Evolutionary conservation across 2,888 invertebrate genomes (phyloP), one percentile per base, ranked within the genome.

Genomic region (Hydrotaea cyrtoneurina): DNA sequence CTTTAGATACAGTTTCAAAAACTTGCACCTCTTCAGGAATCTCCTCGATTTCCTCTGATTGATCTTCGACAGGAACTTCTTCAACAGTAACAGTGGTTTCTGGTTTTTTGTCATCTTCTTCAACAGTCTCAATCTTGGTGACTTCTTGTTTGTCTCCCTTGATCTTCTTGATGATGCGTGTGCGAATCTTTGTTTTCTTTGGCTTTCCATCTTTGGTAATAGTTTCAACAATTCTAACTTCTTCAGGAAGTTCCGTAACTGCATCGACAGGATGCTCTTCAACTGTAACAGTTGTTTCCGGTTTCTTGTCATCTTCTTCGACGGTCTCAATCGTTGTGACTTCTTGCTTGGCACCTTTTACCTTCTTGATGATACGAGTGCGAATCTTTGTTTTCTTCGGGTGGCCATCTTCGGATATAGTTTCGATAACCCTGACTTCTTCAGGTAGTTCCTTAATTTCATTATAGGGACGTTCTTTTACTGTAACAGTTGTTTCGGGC

Each of bases 251-350:
- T 83, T 89, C 89, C 53, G 87, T 85, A 0, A 88, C 76, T 55
- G 78, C 55, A 46, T 83, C 88, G 13, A 87, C 78, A n/a, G 75
- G 75, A 13, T 19, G n/a, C 7, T 86, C 82, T 57, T 81, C 82
- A 10, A 82, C 78, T 3, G 78, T 82, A 15, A 82, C 82, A 0
- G 62, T 82, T 4, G 82, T 82, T 78, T 82, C 75, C 2, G 78
- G 78, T 78, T 78, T 75, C 53, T 82, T 78, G 23, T 82, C 71
- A 71, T 82, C 82, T 78, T 82, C 82, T 75, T 82, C 82, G 19
- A 82, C 75, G 72, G 91, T 92, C 21, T 91, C 89, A 78, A 93
- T 91, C 87, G 92, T 89, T 5, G 92, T 92, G 69, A 78, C 86
- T 87, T 89, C 87, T 62, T 90, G 91, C 83, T 90, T 90, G 2